Evolutionary conservation across 2,797 vertebrate species (phyloP).

Genomic region (Synaphobranchus kaupii): DNA sequence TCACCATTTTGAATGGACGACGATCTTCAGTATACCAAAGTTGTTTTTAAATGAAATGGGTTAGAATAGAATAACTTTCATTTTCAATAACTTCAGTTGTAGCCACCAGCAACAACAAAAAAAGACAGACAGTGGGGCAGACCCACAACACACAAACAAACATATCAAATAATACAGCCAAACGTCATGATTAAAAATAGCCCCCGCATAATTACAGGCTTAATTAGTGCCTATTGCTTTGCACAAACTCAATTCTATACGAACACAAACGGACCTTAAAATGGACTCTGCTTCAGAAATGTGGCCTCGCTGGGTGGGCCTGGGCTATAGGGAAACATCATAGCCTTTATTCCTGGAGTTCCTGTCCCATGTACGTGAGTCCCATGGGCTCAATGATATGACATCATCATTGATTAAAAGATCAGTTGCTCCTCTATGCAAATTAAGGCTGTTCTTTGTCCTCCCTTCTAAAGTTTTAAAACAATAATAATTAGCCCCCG

Average conservation of each 20-base stretch:
- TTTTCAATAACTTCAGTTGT: too few relatives aligned
- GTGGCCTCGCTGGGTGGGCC: background rate
- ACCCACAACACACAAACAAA: too few relatives aligned
- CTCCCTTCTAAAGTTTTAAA: background rate
- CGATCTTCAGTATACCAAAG: background rate
- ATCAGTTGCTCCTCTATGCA: background rate
- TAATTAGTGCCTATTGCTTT: background rate
- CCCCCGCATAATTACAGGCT: too few relatives aligned
- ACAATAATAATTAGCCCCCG: too few relatives aligned
- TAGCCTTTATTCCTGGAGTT: background rate
- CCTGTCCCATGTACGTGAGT: background rate
- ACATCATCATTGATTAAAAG: background rate
- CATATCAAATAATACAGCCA: too few relatives aligned
- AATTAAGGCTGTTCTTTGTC: background rate
- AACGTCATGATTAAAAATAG: too few relatives aligned
- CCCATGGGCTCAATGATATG: background rate
- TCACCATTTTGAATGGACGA: background rate
- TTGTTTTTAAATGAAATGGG: background rate
- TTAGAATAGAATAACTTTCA: too few relatives aligned
- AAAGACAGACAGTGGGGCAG: too few relatives aligned
- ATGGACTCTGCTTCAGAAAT: background rate
- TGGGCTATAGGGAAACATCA: background rate
- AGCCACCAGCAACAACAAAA: too few relatives aligned
- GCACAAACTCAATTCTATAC: background rate
- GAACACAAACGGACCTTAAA: background rate